A percentile compares a stretch with the other conserved stretches of the same genome.
These are phyloP conservation scores for Cariama cristata DNA, from an alignment of 2,113 vertebrate genomes.

Conservation along the genomic window DNA sequence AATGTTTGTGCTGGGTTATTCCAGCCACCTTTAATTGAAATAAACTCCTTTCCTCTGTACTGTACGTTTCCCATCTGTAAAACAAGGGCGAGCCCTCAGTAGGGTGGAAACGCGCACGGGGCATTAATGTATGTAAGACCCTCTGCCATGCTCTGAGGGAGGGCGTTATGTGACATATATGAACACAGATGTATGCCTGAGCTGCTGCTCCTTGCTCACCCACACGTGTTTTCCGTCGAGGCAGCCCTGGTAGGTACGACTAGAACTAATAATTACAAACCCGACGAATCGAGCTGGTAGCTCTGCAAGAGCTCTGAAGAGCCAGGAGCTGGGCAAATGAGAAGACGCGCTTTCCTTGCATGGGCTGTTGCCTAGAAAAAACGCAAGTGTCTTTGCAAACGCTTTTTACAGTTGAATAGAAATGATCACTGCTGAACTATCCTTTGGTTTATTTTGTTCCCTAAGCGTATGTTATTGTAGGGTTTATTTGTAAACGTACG, in stretches of 20 bases:
- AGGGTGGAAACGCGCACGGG: rapidly evolving
- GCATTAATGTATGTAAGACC: not conserved
- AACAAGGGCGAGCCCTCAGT: not conserved
- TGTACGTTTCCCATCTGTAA: not conserved
- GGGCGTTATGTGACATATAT: rapidly evolving
- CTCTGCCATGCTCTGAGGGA: not conserved
- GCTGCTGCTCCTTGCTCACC: not conserved
- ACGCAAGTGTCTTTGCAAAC: not conserved
- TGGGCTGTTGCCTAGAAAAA: not conserved
- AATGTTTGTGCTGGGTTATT: not conserved
- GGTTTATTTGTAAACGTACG: not conserved
- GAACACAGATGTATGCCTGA: not conserved
- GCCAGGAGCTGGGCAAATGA: not conserved
- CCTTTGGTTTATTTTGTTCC: not conserved
- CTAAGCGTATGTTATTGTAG: not conserved
- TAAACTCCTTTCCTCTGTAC: not conserved
- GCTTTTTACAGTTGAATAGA: not conserved
- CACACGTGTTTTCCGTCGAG: not conserved
- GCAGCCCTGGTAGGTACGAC: not conserved
- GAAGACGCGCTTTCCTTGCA: not conserved
- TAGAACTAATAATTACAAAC: not conserved
- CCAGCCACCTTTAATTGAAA: not conserved
- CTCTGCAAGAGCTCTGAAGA: not conserved
- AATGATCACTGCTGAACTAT: not conserved
- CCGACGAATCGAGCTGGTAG: not conserved